Base-by-base conservation (phyloP, 2,797 vertebrate species). In the Salmo trutta region DNA sequence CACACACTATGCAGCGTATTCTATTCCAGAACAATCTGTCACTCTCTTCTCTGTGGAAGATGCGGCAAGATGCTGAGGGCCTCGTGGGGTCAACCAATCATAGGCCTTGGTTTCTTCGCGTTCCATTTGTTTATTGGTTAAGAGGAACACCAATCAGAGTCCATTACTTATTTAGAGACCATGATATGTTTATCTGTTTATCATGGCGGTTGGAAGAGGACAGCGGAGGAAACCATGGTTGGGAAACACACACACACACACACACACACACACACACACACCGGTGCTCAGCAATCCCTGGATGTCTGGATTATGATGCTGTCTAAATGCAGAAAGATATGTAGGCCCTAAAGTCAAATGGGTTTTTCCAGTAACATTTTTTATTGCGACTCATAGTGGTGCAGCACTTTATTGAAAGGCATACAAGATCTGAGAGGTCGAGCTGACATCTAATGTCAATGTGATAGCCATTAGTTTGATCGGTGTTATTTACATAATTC, bases 111-210 rank as follows among this genome's bases (percentile, higher is more conserved):
- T 75, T 73, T 77, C 10, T 62, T 59, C 24, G 0, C 27, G 65
- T 64, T 65, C 41, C 3, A 0, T 47, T 47, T 47, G 19, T 68
- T 29, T 51, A 41, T 76, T 75, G 36, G 79, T 74, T 80, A 78
- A 71, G 70, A 69, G 79, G 66, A 24, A 24, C 59, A 75, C 73
- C 47, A 75, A 75, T 78, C 47, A 3, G 31, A 27, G 75, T 76
- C 54, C 71, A 81, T 67, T 83, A 81, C 78, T 85, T 75, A 66
- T 75, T 75, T 66, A 75, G 62, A 75, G 73, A 36, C 17, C 29
- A 74, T 74, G 54, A 5, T 15, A 27, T 41, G 5, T 36, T 36
- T 36, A 8, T 41, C 36, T 65, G 73, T 75, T 65, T 47, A 31
- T 47, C 3, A n/a, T 64, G 73, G 56, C 21, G 31, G 14, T 56